These are phyloP conservation scores for Protobothrops mucrosquamatus DNA, from an alignment of 2,113 vertebrate genomes.

Conservation along the genomic window DNA sequence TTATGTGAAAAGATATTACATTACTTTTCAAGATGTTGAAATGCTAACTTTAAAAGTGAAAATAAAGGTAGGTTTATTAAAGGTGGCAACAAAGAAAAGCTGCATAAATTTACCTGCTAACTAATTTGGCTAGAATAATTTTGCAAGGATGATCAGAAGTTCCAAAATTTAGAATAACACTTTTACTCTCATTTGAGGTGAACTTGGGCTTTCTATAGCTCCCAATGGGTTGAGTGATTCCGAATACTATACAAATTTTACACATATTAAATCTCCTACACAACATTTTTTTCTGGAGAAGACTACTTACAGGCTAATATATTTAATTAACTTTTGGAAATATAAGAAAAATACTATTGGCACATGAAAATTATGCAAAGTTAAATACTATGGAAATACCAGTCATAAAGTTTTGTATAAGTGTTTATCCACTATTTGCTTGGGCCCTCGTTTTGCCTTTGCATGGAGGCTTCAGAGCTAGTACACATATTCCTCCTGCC, in stretches of 20 bases:
- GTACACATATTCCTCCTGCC: too few species aligned
- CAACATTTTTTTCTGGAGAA: not conserved
- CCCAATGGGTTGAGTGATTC: not conserved
- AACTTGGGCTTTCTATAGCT: not conserved
- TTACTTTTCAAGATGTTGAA: slow-evolving; percentile 39
- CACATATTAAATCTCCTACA: not conserved
- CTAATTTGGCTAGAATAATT: too few species aligned
- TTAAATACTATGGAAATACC: too few species aligned
- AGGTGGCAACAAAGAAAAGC: slow-evolving; percentile 19
- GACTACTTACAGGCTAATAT: not conserved
- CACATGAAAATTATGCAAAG: too few species aligned
- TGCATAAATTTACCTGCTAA: slow-evolving; percentile 16
- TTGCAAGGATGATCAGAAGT: not conserved
- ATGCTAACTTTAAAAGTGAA: not conserved
- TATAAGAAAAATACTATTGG: not conserved
- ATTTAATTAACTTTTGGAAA: not conserved
- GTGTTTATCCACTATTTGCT: too few species aligned
- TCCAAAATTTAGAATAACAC: not conserved
- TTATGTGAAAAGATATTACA: slow-evolving; percentile 36
- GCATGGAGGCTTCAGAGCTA: too few species aligned
- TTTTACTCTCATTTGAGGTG: not conserved
- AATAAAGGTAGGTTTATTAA: not conserved
- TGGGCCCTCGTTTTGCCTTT: too few species aligned
- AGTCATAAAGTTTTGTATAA: too few species aligned
- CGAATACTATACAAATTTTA: not conserved